Evolutionary conservation across 2,888 invertebrate species (phyloP).

Genomic region (Panorpa germanica): DNA sequence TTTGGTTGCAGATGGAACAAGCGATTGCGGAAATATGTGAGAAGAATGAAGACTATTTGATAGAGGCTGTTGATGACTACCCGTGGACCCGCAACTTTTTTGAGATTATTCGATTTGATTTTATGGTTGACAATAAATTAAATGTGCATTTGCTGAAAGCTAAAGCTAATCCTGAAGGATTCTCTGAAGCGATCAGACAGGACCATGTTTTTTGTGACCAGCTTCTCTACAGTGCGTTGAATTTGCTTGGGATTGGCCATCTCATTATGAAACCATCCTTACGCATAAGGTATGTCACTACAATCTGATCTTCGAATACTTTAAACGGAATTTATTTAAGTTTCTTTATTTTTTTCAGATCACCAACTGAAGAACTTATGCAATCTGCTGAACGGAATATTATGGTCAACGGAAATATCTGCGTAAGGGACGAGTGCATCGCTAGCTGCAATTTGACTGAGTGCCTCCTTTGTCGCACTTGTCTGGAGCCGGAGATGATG

Average conservation of each 20-base stretch:
- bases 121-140: conserved; percentile 73
- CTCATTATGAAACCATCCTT: too few species aligned
- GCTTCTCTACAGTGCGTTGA: conserved; percentile 67
- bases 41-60: conserved; percentile 51
- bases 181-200: conserved; percentile 79
- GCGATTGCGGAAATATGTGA: conserved; percentile 52
- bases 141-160: conserved; percentile 84
- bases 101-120: conserved; percentile 88
- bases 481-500: conserved; percentile 40
- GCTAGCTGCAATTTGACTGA: conserved; percentile 41
- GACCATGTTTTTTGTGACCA: conserved; percentile 84
- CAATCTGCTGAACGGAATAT: conserved; percentile 63
- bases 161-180: conserved; percentile 96
- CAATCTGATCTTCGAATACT: too few species aligned
- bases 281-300: too few species aligned
- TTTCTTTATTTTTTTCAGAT: conserved; percentile 20
- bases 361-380: conserved; percentile 34
- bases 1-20: conserved; percentile 67
- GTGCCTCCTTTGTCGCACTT: conserved; percentile 65
- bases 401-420: conserved; percentile 50
- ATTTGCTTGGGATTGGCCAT: conserved; percentile 62
- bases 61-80: too few species aligned
- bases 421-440: conserved; percentile 32
- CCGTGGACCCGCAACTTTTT: conserved; percentile 64
- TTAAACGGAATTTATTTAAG: conserved; percentile 3